phyloP scores from a whole-genome alignment of 2,113 vertebrate species.

The Anguilla rostrata region DNA sequence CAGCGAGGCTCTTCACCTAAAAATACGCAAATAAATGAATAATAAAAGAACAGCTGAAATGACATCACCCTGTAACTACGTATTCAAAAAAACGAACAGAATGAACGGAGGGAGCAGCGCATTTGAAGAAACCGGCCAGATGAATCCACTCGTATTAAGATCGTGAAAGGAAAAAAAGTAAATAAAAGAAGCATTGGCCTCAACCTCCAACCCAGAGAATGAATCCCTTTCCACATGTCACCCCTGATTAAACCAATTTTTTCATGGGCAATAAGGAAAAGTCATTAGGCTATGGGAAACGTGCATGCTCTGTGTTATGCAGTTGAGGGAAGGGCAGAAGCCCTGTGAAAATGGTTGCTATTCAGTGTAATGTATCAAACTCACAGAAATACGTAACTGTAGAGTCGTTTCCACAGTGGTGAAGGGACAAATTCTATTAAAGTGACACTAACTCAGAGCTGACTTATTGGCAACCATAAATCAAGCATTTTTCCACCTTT shows the following conservation, averaged over 20 bases:
- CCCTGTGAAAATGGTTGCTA: not conserved
- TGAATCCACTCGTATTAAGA: not conserved
- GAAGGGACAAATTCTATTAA: not conserved
- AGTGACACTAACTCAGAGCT: constrained; percentile 11
- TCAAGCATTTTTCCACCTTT: not conserved
- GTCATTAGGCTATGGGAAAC: not conserved
- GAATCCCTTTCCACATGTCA: not conserved
- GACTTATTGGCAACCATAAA: constrained; percentile 1
- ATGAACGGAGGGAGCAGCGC: not conserved
- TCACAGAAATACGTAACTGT: not conserved
- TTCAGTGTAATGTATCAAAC: not conserved
- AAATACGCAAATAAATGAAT: not conserved
- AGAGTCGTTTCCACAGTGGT: not conserved
- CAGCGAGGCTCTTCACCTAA: not conserved
- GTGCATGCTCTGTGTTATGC: not conserved
- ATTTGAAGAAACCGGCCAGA: not conserved
- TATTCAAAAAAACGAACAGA: not conserved
- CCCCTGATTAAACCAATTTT: not conserved
- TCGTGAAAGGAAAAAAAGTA: not conserved
- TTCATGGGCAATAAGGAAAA: not conserved
- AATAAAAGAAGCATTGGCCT: not conserved
- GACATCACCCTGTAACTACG: not conserved
- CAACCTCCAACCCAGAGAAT: not conserved
- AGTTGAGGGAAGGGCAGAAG: not conserved
- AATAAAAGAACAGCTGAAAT: not conserved